Percentiles rank a stretch among this genome's conserved stretches.
Evolutionary conservation across 2,113 vertebrate genomes (phyloP).

Genomic region (Calypte anna): DNA sequence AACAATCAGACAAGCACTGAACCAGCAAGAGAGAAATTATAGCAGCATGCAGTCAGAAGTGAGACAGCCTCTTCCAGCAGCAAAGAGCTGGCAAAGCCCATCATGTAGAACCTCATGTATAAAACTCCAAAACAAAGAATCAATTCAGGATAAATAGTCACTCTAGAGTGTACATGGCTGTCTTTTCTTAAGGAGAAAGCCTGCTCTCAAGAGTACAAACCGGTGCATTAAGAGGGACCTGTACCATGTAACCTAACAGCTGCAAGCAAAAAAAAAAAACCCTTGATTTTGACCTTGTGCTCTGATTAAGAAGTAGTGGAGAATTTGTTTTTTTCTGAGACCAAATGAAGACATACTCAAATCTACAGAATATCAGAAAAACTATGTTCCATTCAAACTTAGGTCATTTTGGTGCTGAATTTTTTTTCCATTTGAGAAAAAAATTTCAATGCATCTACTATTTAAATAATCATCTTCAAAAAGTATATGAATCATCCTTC

Average conservation of each 20-base stretch:
- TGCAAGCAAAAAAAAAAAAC: background rate
- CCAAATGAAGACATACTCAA: background rate
- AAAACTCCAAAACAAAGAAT: conserved; percentile 33
- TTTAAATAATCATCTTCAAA: conserved; percentile 4
- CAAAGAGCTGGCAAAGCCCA: background rate
- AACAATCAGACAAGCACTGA: conserved; percentile 39
- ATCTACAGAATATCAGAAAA: background rate
- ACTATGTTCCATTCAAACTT: background rate
- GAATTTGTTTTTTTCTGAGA: background rate
- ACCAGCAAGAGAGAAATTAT: conserved; percentile 11
- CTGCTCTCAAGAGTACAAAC: background rate
- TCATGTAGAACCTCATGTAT: background rate
- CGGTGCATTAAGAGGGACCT: background rate
- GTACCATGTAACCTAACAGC: background rate
- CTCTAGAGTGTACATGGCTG: background rate
- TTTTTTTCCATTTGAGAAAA: background rate
- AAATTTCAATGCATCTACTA: background rate
- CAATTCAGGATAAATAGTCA: conserved; percentile 14
- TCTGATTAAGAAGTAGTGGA: background rate
- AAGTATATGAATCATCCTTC: background rate
- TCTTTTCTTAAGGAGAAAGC: background rate
- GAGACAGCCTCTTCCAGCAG: background rate
- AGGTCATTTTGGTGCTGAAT: background rate
- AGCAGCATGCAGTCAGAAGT: background rate
- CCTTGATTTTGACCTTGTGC: background rate